These are phyloP conservation scores for Drosophila mojavensis DNA, from an alignment of 1,140 invertebrate species.

Conservation along the genomic window DNA sequence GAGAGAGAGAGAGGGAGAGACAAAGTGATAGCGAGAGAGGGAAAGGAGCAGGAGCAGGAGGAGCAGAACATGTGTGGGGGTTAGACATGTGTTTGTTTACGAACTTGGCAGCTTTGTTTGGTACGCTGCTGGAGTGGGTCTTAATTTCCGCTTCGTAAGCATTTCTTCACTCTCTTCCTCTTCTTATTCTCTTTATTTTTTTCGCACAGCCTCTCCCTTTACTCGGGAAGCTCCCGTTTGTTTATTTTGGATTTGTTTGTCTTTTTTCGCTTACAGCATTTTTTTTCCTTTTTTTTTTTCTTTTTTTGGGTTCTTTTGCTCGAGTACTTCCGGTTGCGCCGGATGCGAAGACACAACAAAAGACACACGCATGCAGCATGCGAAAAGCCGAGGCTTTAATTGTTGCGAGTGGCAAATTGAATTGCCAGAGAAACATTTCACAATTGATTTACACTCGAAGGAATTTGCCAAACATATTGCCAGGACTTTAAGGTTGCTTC, in stretches of 20 bases:
- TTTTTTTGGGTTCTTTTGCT: constrained; percentile 57
- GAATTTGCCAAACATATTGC: constrained; percentile 41
- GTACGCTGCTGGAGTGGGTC: constrained; percentile 65
- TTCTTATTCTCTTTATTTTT: constrained; percentile 41
- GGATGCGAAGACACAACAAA: constrained; percentile 56
- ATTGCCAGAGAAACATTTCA: constrained; percentile 42
- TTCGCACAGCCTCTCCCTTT: constrained; percentile 40
- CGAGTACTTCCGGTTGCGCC: constrained; percentile 76
- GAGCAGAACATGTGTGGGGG: constrained; percentile 13
- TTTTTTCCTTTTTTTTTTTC: constrained; percentile 37
- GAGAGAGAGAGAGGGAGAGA: neutral
- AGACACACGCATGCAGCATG: constrained; percentile 49
- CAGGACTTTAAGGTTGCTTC: constrained; percentile 22
- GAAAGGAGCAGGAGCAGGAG: neutral
- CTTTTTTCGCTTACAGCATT: constrained; percentile 52
- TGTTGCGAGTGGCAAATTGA: constrained; percentile 71
- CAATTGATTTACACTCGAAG: constrained; percentile 46
- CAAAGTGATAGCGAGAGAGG: neutral
- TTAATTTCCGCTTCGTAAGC: constrained; percentile 80
- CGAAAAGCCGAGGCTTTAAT: constrained; percentile 61
- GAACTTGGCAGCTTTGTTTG: constrained; percentile 80
- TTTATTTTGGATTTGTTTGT: constrained; percentile 70
- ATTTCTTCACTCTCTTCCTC: constrained; percentile 48
- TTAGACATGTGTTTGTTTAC: constrained; percentile 80
- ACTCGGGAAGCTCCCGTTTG: constrained; percentile 39